phyloP scores from a whole-genome alignment of 2,797 vertebrate genomes.

The Hyperoplus immaculatus region DNA sequence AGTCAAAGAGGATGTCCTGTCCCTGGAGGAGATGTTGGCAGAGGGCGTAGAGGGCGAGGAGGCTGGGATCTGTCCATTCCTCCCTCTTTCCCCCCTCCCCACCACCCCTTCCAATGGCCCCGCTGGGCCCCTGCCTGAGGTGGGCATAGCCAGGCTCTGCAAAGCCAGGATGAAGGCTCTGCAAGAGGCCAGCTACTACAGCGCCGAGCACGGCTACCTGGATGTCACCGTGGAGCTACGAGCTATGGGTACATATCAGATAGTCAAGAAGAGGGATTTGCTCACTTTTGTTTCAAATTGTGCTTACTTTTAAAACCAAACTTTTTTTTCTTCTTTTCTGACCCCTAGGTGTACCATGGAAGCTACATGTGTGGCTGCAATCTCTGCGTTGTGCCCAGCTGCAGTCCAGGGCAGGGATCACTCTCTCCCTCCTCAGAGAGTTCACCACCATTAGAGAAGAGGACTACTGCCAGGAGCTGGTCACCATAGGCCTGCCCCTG shows the following conservation, averaged over 20 bases:
- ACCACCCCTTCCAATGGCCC: slow-evolving; percentile 82
- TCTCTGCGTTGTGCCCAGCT: slow-evolving; percentile 93
- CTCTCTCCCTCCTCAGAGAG: slow-evolving; percentile 91
- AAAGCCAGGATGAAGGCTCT: slow-evolving; percentile 94
- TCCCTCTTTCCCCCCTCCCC: slow-evolving; percentile 72
- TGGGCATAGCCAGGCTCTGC: slow-evolving; percentile 89
- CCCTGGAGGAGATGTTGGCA: slow-evolving; percentile 96
- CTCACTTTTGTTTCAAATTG: background rate
- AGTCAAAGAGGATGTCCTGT: slow-evolving; percentile 93
- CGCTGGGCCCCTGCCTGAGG: slow-evolving; percentile 70
- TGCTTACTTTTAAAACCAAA: background rate
- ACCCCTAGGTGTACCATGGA: slow-evolving; percentile 90
- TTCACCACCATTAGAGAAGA: slow-evolving; percentile 94
- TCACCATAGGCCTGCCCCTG: slow-evolving; percentile 90
- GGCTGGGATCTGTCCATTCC: slow-evolving; percentile 66
- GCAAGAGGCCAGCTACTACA: slow-evolving; percentile 98
- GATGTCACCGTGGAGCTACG: slow-evolving; percentile 98
- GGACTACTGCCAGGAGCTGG: slow-evolving; percentile 94
- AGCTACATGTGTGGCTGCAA: slow-evolving; percentile 96
- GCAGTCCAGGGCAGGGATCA: slow-evolving; percentile 90
- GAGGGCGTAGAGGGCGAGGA: slow-evolving; percentile 93
- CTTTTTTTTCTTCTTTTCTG: background rate
- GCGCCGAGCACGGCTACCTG: slow-evolving; percentile 95
- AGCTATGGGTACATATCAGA: slow-evolving; percentile 86
- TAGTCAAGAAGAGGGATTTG: background rate